phyloP scores from a whole-genome alignment of 2,113 vertebrate species.

The Calyptomena viridis region DNA sequence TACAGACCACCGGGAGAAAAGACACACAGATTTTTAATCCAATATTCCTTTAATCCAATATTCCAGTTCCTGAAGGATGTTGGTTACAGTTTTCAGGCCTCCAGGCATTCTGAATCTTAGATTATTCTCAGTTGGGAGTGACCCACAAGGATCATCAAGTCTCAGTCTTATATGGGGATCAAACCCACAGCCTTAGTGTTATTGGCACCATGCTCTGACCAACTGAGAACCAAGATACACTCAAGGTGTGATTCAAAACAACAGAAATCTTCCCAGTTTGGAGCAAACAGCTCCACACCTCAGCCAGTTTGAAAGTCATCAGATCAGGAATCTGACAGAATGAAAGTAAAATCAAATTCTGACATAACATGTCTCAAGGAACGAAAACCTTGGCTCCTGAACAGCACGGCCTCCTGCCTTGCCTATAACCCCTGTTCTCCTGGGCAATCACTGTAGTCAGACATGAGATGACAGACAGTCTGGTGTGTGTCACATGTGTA shows the following conservation, averaged over 20 bases:
- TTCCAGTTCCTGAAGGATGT: neutral
- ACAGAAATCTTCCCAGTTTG: neutral
- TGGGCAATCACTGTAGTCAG: neutral
- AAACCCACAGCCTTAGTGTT: neutral
- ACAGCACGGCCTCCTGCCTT: neutral
- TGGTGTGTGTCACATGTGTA: fast-evolving
- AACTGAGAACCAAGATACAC: neutral
- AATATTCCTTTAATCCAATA: neutral
- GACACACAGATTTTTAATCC: neutral
- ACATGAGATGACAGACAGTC: fast-evolving
- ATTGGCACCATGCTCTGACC: neutral
- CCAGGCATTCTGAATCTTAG: neutral
- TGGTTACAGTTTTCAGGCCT: neutral
- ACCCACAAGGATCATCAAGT: neutral
- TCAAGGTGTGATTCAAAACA: neutral
- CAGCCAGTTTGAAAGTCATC: neutral
- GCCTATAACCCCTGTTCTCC: neutral
- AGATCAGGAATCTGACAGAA: neutral
- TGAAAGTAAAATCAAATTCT: neutral
- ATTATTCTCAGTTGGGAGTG: neutral
- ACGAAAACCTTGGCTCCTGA: too few relatives aligned
- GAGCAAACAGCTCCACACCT: neutral
- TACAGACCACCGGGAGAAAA: neutral
- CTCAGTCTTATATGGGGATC: neutral
- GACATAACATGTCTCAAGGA: neutral